A percentile compares a stretch with the other conserved stretches of the same genome.
Evolutionary conservation across 2,888 invertebrate species (phyloP).

Genomic region (Diaphora mendica): DNA sequence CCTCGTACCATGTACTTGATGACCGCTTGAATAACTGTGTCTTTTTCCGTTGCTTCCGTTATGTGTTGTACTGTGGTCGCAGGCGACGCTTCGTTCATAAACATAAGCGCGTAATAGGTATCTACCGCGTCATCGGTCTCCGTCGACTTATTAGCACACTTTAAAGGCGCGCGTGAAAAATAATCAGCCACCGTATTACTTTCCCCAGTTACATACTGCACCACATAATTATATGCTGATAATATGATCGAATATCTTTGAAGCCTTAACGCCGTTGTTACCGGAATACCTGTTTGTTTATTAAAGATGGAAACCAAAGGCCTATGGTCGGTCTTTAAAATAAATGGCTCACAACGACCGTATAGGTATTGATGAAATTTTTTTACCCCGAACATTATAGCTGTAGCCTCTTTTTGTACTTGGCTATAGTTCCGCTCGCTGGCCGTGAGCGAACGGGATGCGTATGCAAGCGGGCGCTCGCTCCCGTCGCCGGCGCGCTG

Average conservation of each 20-base stretch:
- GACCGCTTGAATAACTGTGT: no score
- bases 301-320: conserved; percentile 6
- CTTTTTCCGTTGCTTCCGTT: no score
- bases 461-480: conserved; percentile 20
- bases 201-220: no score
- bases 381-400: conserved; percentile 6
- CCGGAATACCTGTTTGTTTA: conserved; percentile 1
- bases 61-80: no score
- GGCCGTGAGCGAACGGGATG: conserved; percentile 1
- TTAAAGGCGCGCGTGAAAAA: no score
- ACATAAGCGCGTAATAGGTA: no score
- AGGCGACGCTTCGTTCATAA: no score
- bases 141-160: no score
- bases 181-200: no score
- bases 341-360: neutral
- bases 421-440: conserved; percentile 13
- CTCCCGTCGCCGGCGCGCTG: neutral
- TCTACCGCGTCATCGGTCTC: no score
- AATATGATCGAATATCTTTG: no score
- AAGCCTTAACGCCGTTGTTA: neutral
- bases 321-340: conserved; percentile 5
- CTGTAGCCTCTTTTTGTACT: conserved; percentile 11
- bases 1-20: no score
- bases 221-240: neutral
- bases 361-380: conserved; percentile 8